A percentile compares a stretch with the other conserved stretches of the same genome.
Evolutionary conservation across 1,140 invertebrate genomes (phyloP).

Genomic region (Euura saliciscinereae): DNA sequence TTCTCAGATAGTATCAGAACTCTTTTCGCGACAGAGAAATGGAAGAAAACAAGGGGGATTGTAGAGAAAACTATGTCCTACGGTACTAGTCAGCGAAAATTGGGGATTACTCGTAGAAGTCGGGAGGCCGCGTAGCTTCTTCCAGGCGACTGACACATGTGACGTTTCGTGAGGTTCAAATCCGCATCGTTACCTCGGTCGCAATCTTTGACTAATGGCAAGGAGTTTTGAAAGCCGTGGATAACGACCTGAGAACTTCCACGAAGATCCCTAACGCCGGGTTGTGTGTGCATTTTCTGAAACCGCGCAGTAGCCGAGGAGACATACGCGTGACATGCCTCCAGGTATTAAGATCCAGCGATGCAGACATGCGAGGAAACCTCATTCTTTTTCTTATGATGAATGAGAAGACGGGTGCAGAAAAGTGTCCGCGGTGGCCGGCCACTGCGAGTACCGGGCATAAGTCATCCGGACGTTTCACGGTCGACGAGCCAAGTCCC

Average conservation of each 20-base stretch:
- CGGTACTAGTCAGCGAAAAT: neutral
- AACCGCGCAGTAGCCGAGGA: neutral
- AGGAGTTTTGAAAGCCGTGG: neutral
- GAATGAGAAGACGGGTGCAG: too few relatives aligned
- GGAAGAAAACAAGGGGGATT: neutral
- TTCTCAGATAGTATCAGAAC: neutral
- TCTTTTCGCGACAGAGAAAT: neutral
- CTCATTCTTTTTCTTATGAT: too few relatives aligned
- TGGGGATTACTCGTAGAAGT: neutral
- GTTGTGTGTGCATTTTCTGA: neutral
- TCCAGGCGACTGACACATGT: neutral
- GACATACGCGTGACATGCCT: neutral
- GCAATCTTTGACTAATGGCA: neutral
- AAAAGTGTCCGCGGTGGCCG: neutral
- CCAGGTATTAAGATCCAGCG: neutral
- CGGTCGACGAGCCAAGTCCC: neutral
- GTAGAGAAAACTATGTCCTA: neutral
- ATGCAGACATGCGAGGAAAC: neutral
- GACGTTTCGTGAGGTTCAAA: neutral
- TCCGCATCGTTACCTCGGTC: neutral
- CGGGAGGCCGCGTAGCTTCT: neutral
- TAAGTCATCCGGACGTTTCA: constrained; percentile 5
- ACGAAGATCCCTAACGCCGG: neutral
- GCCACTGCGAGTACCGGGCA: neutral
- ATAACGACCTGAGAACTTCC: neutral